Percentiles rank a stretch among this genome's conserved stretches.
These are phyloP conservation scores for Acanthis flammea DNA, from an alignment of 2,797 vertebrate genomes.

Conservation along the genomic window DNA sequence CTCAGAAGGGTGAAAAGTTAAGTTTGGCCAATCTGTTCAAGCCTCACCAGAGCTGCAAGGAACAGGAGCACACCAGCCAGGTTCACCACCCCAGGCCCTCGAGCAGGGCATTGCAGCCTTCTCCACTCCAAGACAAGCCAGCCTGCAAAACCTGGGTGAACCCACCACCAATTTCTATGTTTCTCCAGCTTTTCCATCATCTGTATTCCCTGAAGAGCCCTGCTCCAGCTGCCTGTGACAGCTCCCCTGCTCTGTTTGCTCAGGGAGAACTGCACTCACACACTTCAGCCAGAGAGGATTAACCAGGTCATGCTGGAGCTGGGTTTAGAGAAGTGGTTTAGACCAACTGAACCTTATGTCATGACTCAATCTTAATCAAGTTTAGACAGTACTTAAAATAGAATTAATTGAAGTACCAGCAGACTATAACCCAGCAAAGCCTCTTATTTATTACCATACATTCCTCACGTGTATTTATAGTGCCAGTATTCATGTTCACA, in stretches of 20 bases:
- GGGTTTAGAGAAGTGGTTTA: neutral
- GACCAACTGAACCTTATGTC: neutral
- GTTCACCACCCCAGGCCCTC: fast-evolving
- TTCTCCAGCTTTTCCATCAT: neutral
- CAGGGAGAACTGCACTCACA: neutral
- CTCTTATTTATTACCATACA: neutral
- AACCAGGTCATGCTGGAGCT: neutral
- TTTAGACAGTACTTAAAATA: slow-evolving; percentile 47
- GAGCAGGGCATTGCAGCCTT: neutral
- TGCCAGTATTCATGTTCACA: neutral
- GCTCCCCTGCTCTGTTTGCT: neutral
- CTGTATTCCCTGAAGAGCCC: neutral
- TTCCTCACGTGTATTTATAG: neutral
- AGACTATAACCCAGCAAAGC: neutral
- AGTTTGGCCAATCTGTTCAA: neutral
- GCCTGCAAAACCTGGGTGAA: neutral
- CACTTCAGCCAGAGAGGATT: neutral
- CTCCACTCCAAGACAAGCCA: neutral
- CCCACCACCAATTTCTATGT: neutral
- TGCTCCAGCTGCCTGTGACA: neutral
- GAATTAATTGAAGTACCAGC: slow-evolving; percentile 22
- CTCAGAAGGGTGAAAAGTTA: neutral
- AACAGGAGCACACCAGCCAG: neutral
- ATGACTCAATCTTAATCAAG: slow-evolving; percentile 39
- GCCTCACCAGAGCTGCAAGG: neutral